Percentiles rank a stretch among this genome's conserved stretches.
Evolutionary conservation across 2,888 invertebrate species (phyloP).

Genomic region (Amphipoea lucens): DNA sequence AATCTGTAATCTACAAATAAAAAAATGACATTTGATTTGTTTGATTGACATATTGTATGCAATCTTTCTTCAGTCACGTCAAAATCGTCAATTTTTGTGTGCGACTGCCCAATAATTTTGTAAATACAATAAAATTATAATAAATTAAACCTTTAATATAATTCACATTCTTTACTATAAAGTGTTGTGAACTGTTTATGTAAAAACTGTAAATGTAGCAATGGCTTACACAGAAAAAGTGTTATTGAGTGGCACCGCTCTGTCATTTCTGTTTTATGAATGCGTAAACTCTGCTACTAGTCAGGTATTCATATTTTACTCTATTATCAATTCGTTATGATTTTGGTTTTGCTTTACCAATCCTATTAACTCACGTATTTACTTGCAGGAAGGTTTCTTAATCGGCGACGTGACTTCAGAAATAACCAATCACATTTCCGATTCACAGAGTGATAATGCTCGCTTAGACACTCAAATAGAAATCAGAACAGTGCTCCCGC

Average conservation of each 20-base stretch:
- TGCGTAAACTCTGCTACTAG: conserved; percentile 91
- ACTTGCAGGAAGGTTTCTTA: conserved; percentile 91
- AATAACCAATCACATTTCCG: conserved; percentile 92
- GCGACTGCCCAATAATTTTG: conserved; percentile 30
- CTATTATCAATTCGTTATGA: background rate
- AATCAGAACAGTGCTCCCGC: conserved; percentile 91
- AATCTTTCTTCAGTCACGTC: conserved; percentile 12
- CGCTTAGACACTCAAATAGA: conserved; percentile 91
- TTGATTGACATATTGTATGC: no score
- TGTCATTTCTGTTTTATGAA: conserved; percentile 92
- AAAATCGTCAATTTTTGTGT: conserved; percentile 26
- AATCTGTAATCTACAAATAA: no score
- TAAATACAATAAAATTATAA: conserved; percentile 44
- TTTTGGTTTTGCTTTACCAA: conserved; percentile 1
- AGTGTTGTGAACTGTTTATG: conserved; percentile 11
- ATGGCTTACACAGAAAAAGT: conserved; percentile 88
- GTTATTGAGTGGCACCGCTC: conserved; percentile 91
- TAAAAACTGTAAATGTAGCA: conserved; percentile 42
- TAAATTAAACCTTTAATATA: background rate
- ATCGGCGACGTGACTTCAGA: conserved; percentile 91
- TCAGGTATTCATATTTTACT: conserved; percentile 84
- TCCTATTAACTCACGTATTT: conserved; percentile 23
- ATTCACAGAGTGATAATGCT: conserved; percentile 91
- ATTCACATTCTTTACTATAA: background rate
- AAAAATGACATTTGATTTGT: no score